phyloP scores from a whole-genome alignment of 2,888 invertebrate genomes.

The Quadriops clusia region DNA sequence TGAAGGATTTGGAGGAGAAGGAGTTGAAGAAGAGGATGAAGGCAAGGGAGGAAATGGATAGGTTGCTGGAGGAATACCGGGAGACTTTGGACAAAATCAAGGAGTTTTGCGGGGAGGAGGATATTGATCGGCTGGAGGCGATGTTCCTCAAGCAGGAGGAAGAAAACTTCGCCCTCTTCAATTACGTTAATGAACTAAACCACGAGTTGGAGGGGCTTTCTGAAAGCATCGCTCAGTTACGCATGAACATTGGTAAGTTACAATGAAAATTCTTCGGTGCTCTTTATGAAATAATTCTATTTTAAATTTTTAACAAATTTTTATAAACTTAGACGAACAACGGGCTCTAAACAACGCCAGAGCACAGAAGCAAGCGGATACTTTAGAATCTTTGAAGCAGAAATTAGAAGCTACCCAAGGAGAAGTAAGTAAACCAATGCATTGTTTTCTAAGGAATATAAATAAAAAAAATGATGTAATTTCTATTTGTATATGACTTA shows the following conservation, averaged over 20 bases:
- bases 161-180: slow-evolving; percentile 84
- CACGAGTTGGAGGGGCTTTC: slow-evolving; percentile 66
- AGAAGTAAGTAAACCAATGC: slow-evolving; percentile 28
- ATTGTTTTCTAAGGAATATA: background rate
- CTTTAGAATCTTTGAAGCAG: slow-evolving; percentile 41
- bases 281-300: slow-evolving; percentile 1
- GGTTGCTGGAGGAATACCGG: slow-evolving; percentile 60
- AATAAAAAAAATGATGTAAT: too few relatives aligned
- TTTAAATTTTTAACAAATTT: slow-evolving; percentile 4
- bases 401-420: slow-evolving; percentile 41
- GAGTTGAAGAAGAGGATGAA: slow-evolving; percentile 58
- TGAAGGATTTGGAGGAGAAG: slow-evolving; percentile 62
- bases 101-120: slow-evolving; percentile 50
- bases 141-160: slow-evolving; percentile 78
- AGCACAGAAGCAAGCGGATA: slow-evolving; percentile 47
- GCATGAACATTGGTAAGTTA: slow-evolving; percentile 47
- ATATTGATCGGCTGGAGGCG: slow-evolving; percentile 54
- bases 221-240: slow-evolving; percentile 52
- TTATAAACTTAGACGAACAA: slow-evolving; percentile 41
- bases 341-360: slow-evolving; percentile 45
- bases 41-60: slow-evolving; percentile 55
- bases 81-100: slow-evolving; percentile 63
- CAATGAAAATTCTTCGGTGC: slow-evolving; percentile 4
- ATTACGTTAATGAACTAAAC: slow-evolving; percentile 82
- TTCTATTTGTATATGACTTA: too few relatives aligned